phyloP scores from a whole-genome alignment of 2,113 vertebrate genomes.

The Thunnus maccoyii region DNA sequence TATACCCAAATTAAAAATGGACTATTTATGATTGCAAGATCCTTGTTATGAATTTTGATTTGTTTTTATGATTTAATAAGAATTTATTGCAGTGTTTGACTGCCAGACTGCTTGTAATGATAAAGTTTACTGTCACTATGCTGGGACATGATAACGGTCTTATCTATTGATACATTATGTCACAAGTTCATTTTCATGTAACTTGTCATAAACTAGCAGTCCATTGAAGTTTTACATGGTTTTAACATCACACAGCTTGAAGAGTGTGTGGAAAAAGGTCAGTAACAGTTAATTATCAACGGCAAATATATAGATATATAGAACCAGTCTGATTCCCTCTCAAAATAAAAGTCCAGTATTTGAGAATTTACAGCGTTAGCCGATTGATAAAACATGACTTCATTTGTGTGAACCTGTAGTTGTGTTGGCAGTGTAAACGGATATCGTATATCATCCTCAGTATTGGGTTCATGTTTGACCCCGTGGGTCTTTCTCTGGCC shows the following conservation, averaged over 20 bases:
- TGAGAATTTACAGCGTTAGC: slow-evolving; percentile 19
- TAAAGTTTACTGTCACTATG: too few species aligned
- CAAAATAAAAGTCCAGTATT: slow-evolving; percentile 35
- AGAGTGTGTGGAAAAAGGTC: background rate
- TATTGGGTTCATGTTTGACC: slow-evolving; percentile 37
- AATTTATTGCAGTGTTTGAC: too few species aligned
- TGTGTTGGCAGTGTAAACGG: background rate
- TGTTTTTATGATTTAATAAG: too few species aligned
- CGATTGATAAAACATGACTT: slow-evolving; percentile 27
- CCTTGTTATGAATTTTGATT: too few species aligned
- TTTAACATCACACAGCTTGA: background rate
- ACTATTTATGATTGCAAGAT: too few species aligned
- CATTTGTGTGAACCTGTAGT: background rate
- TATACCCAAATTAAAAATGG: too few species aligned
- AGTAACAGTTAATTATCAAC: too few species aligned
- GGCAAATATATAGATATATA: background rate
- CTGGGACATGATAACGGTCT: too few species aligned
- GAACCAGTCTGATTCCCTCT: background rate
- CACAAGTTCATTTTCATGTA: too few species aligned
- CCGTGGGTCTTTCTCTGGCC: background rate
- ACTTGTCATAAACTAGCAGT: too few species aligned
- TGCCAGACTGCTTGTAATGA: too few species aligned
- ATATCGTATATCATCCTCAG: slow-evolving; percentile 34
- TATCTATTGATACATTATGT: too few species aligned
- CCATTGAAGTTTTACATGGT: background rate